Evolutionary conservation across 2,113 vertebrate genomes (phyloP).

Genomic region (Crotalus helleri): DNA sequence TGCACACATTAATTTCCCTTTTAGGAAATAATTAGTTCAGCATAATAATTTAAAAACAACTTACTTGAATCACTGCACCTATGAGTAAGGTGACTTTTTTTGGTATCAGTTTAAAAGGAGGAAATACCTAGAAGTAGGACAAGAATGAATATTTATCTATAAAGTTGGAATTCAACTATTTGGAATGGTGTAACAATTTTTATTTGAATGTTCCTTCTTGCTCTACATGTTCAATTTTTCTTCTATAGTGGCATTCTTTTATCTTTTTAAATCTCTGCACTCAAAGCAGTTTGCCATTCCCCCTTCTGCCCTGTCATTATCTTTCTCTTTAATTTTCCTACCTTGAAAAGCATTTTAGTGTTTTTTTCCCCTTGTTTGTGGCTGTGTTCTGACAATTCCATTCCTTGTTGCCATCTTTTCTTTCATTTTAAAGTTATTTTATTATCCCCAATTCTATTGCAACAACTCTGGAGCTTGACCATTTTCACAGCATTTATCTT

Average conservation of each 20-base stretch:
- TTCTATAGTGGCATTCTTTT: neutral
- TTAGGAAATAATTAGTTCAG: neutral
- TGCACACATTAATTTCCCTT: neutral
- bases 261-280: neutral
- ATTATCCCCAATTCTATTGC: neutral
- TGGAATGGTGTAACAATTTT: neutral
- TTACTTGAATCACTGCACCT: slow-evolving; percentile 90
- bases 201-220: neutral
- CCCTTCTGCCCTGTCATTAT: neutral
- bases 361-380: neutral
- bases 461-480: neutral
- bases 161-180: neutral
- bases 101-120: slow-evolving; percentile 87
- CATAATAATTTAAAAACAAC: slow-evolving; percentile 1
- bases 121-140: slow-evolving; percentile 81
- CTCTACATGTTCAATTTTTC: neutral
- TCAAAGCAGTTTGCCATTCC: neutral
- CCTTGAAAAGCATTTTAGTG: neutral
- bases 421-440: neutral
- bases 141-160: neutral
- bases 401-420: neutral
- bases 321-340: neutral
- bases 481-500: neutral
- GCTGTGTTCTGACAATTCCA: neutral
- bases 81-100: slow-evolving; percentile 86